Conservation (phyloP, 2,113 vertebrate species). For the Rhinichthys klamathensis region DNA sequence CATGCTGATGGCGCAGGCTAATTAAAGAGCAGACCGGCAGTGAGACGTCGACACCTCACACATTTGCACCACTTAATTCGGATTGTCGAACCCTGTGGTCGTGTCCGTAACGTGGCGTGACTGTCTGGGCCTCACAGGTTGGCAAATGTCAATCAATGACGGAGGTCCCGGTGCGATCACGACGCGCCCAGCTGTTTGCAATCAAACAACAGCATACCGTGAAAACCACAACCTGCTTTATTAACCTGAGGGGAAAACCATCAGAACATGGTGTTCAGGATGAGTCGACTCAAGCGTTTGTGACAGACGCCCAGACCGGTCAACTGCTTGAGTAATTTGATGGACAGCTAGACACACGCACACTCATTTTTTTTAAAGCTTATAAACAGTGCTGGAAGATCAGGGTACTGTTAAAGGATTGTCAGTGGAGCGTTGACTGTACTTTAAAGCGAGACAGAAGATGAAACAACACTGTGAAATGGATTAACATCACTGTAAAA, state of each 20-base stretch:
- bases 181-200: conserved; percentile 28
- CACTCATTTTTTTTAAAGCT: conserved; percentile 2
- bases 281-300: conserved; percentile 29
- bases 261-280: conserved; percentile 41
- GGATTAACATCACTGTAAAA: conserved; percentile 26
- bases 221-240: conserved; percentile 38
- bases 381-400: conserved; percentile 26
- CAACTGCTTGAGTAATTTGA: conserved; percentile 37
- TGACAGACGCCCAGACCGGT: conserved; percentile 46
- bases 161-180: conserved; percentile 12
- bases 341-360: conserved; percentile 17
- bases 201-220: conserved; percentile 29
- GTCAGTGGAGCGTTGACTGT: not conserved
- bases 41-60: conserved; percentile 47
- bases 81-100: conserved; percentile 22
- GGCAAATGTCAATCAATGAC: conserved; percentile 51
- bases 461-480: conserved; percentile 4
- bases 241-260: conserved; percentile 51
- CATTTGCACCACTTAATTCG: conserved; percentile 55
- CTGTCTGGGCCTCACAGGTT: conserved; percentile 38
- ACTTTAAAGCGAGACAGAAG: conserved; percentile 3
- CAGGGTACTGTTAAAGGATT: not conserved
- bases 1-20: conserved; percentile 40
- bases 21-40: conserved; percentile 46
- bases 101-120: conserved; percentile 31